Conservation (phyloP, 2,888 invertebrate species). For the Mesorhabditis sp. region DNA sequence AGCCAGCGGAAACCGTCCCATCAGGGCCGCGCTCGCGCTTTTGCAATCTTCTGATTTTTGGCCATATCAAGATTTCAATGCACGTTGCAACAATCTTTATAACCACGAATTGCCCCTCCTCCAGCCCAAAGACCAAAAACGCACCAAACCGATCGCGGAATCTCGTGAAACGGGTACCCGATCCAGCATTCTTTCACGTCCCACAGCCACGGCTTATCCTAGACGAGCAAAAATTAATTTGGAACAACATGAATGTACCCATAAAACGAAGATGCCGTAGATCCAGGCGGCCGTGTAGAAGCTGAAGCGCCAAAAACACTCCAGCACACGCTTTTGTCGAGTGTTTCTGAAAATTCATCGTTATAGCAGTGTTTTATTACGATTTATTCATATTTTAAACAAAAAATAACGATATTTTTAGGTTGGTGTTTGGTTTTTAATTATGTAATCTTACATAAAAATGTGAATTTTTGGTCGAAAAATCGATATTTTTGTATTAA, state of each 20-base stretch:
- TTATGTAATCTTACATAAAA: too few species aligned
- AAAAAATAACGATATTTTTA: too few species aligned
- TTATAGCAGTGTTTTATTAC: background rate
- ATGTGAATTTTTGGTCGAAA: too few species aligned
- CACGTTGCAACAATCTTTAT: too few species aligned
- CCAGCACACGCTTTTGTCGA: conserved; percentile 46
- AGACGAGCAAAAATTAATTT: conserved; percentile 18
- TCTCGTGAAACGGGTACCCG: conserved; percentile 45
- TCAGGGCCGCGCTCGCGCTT: too few species aligned
- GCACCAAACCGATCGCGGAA: conserved; percentile 41
- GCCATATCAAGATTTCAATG: too few species aligned
- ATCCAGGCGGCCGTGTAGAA: conserved; percentile 43
- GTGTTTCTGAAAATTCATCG: conserved; percentile 22
- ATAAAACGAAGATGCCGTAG: conserved; percentile 42
- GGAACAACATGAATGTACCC: background rate
- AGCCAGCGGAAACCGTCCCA: too few species aligned
- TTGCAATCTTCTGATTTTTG: too few species aligned
- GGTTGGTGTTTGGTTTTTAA: too few species aligned
- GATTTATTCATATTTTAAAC: too few species aligned
- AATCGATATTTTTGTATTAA: too few species aligned
- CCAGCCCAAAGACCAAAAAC: conserved; percentile 7
- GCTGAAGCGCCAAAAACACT: conserved; percentile 49
- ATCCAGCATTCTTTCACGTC: conserved; percentile 56
- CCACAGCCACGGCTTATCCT: conserved; percentile 58
- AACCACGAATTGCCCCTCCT: too few species aligned